A percentile compares a stretch with the other conserved stretches of the same genome.
Evolutionary conservation across 1,140 invertebrate species (phyloP).

Genomic region (Drosophila nigromelanica): DNA sequence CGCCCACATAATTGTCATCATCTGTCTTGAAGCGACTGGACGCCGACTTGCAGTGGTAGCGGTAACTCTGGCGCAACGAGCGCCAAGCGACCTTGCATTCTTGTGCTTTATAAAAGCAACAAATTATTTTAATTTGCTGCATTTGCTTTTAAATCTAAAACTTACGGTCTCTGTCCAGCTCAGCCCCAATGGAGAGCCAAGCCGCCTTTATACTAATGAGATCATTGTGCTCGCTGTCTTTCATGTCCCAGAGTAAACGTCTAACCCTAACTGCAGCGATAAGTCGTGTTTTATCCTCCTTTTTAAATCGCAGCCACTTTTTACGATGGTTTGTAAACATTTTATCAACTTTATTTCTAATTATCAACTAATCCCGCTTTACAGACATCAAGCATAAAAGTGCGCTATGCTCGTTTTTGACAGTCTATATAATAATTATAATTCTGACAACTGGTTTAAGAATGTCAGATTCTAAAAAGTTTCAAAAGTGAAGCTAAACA

Average conservation of each 20-base stretch:
- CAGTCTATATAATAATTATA: background rate
- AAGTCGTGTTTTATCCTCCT: slow-evolving; percentile 28
- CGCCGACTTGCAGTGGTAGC: slow-evolving; percentile 35
- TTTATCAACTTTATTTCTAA: background rate
- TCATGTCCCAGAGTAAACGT: slow-evolving; percentile 37
- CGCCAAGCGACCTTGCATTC: slow-evolving; percentile 39
- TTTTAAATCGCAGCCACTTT: slow-evolving; percentile 22
- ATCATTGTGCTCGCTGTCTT: slow-evolving; percentile 31
- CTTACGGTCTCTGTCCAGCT: slow-evolving; percentile 31
- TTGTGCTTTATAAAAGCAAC: slow-evolving; percentile 6
- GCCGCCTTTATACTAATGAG: slow-evolving; percentile 20
- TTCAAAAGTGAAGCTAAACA: background rate
- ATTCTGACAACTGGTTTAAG: background rate
- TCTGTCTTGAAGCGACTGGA: slow-evolving; percentile 3
- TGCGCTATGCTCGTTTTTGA: background rate
- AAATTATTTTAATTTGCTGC: background rate
- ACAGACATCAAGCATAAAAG: background rate
- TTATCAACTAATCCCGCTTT: background rate
- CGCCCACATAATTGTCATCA: slow-evolving; percentile 3
- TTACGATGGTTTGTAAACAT: slow-evolving; percentile 11
- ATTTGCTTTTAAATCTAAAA: background rate
- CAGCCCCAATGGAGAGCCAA: slow-evolving; percentile 29
- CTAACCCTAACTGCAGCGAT: slow-evolving; percentile 25
- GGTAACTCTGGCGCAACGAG: slow-evolving; percentile 36
- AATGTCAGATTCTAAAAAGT: background rate